phyloP scores from a whole-genome alignment of 2,797 vertebrate genomes.

The Microhierax caerulescens region DNA sequence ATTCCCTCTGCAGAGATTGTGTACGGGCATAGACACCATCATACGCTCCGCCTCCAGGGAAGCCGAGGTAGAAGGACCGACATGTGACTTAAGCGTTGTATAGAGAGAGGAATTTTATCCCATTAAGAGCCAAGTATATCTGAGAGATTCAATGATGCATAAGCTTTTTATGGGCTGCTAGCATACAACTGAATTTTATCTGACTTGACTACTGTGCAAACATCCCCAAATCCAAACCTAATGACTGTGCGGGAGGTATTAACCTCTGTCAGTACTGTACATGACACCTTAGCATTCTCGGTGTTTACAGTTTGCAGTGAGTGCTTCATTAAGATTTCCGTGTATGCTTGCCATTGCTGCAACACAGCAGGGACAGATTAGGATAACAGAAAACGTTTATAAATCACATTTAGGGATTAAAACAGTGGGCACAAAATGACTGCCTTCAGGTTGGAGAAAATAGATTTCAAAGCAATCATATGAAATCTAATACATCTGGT shows the following conservation, averaged over 20 bases:
- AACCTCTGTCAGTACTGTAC: slow-evolving; percentile 5
- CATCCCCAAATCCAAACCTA: neutral
- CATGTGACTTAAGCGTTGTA: neutral
- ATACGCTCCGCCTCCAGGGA: neutral
- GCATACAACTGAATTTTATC: slow-evolving; percentile 7
- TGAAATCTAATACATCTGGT: neutral
- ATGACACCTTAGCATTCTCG: neutral
- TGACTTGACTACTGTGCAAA: slow-evolving; percentile 17
- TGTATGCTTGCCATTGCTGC: neutral
- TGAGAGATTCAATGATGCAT: neutral
- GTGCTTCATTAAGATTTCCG: slow-evolving; percentile 37
- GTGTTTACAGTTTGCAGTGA: slow-evolving; percentile 20
- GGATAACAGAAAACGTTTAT: neutral
- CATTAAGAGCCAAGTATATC: neutral
- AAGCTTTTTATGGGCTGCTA: neutral
- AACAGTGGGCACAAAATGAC: neutral
- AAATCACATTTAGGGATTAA: slow-evolving; percentile 40
- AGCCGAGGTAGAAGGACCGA: neutral
- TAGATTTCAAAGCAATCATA: slow-evolving; percentile 18
- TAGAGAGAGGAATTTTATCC: neutral
- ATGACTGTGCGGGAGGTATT: neutral
- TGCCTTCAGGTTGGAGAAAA: slow-evolving; percentile 23
- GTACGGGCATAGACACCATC: accelerated
- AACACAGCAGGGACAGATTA: slow-evolving; percentile 20
- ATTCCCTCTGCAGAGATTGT: neutral